Evolutionary conservation across 2,797 vertebrate species (phyloP).

Genomic region (Smutsia temminckii): DNA sequence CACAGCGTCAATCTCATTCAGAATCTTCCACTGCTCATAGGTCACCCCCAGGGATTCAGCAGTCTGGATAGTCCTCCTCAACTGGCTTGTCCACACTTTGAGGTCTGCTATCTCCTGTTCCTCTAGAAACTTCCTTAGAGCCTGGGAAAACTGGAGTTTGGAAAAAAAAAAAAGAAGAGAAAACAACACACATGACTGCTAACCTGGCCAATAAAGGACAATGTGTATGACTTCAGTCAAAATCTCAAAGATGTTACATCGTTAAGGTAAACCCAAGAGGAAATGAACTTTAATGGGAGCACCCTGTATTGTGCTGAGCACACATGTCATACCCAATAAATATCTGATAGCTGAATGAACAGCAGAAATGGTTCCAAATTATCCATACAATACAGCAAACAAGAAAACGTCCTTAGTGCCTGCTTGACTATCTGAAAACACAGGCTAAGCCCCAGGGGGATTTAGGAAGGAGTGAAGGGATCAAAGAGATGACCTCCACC

Average conservation of each 20-base stretch:
- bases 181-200: not conserved
- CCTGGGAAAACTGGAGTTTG: constrained; percentile 89
- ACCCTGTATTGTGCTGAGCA: not conserved
- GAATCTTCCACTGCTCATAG: constrained; percentile 98
- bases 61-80: constrained; percentile 97
- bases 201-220: not conserved
- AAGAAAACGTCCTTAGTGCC: not conserved
- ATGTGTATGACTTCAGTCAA: not conserved
- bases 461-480: constrained; percentile 14
- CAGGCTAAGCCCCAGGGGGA: not conserved
- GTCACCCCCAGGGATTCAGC: constrained; percentile 93
- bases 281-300: not conserved
- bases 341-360: not conserved
- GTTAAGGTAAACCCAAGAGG: not conserved
- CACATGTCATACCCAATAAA: not conserved
- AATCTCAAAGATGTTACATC: not conserved
- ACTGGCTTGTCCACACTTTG: constrained; percentile 98
- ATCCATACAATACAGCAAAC: not conserved
- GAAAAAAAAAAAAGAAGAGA: not conserved
- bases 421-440: not conserved
- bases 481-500: constrained; percentile 19
- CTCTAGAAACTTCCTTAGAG: constrained; percentile 91
- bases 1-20: constrained; percentile 98
- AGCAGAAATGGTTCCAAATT: constrained; percentile 1
- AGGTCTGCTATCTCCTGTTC: constrained; percentile 93